Conservation (phyloP, 2,797 vertebrate species). For the Chlorospingus flavigularis region DNA sequence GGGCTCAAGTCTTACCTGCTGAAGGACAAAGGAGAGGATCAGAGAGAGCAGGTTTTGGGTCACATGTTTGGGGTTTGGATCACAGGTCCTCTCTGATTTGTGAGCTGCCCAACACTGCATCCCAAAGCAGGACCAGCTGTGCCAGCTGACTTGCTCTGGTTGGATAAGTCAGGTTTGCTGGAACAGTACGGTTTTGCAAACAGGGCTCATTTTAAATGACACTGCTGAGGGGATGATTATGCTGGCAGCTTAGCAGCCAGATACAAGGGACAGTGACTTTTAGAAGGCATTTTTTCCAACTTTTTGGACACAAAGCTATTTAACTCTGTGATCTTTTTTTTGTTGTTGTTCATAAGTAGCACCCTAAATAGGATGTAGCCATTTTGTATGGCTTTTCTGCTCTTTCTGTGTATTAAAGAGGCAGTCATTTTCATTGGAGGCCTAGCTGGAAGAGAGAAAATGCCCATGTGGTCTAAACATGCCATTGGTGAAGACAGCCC, state of each 20-base stretch:
- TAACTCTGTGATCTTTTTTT: not conserved
- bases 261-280: not conserved
- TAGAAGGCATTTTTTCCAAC: not conserved
- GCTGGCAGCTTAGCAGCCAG: not conserved
- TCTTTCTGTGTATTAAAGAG: not conserved
- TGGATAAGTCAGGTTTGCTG: not conserved
- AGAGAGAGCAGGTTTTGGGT: not conserved
- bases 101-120: not conserved
- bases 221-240: not conserved
- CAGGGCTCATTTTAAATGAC: not conserved
- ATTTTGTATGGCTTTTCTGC: not conserved
- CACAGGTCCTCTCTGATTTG: not conserved
- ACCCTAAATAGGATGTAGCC: not conserved
- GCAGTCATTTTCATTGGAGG: not conserved
- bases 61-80: not conserved
- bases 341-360: not conserved
- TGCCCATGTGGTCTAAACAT: not conserved
- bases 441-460: not conserved
- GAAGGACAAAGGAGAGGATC: not conserved
- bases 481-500: not conserved
- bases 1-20: not conserved
- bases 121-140: not conserved
- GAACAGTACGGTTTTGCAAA: not conserved
- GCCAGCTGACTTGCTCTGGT: not conserved
- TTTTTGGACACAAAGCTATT: not conserved